Conservation (phyloP, 2,113 vertebrate species). For the Crotalus tigris region DNA sequence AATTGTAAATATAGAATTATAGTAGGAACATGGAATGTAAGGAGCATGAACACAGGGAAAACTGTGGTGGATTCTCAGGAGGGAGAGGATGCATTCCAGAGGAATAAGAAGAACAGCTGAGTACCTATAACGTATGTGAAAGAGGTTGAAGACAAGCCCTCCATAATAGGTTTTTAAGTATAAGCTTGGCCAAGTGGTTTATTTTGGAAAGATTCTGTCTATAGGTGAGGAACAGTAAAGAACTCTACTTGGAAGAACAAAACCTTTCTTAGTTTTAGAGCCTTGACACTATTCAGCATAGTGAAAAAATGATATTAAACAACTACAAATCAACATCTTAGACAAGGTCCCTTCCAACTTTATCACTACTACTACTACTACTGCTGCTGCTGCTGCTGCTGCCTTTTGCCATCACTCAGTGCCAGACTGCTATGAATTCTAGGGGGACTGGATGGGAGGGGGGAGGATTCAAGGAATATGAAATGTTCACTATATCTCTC, state of each 20-base stretch:
- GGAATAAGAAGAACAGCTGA: background rate
- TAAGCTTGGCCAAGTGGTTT: background rate
- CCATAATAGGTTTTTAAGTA: background rate
- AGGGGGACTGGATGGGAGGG: background rate
- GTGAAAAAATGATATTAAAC: background rate
- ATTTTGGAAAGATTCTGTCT: background rate
- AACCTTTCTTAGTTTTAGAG: background rate
- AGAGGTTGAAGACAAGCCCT: background rate
- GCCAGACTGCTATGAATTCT: background rate
- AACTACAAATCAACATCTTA: background rate
- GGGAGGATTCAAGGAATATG: background rate
- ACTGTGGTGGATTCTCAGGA: background rate
- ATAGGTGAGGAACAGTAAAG: background rate
- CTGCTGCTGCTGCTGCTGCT: background rate
- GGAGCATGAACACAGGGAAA: background rate
- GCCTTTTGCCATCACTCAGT: background rate
- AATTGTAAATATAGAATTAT: background rate
- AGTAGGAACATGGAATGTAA: background rate
- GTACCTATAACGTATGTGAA: background rate
- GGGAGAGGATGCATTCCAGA: background rate
- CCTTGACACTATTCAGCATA: background rate
- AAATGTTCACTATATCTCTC: background rate
- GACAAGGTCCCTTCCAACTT: too few relatives aligned
- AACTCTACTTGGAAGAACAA: background rate
- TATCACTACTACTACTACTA: too few relatives aligned